phyloP scores from a whole-genome alignment of 1,140 invertebrate species.

The Hypothenemus hampei region DNA sequence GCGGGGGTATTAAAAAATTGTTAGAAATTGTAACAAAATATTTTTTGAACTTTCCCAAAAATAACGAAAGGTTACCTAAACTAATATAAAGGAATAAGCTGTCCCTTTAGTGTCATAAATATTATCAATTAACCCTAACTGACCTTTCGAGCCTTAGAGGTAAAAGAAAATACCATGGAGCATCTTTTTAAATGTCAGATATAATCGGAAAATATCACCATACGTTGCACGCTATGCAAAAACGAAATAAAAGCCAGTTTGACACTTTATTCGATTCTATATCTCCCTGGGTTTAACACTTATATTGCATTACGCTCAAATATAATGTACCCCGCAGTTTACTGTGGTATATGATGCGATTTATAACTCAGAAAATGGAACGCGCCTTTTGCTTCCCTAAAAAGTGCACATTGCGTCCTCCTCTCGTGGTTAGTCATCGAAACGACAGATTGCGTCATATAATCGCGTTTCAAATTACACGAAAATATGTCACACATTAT shows the following conservation, averaged over 20 bases:
- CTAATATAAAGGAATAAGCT: slow-evolving; percentile 38
- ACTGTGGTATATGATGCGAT: slow-evolving; percentile 28
- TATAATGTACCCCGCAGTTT: slow-evolving; percentile 27
- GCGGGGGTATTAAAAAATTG: background rate
- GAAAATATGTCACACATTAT: too few relatives aligned
- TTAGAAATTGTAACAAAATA: background rate
- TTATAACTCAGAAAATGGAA: slow-evolving; percentile 26
- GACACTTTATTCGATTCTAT: slow-evolving; percentile 28
- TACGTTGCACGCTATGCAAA: slow-evolving; percentile 12
- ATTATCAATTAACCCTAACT: slow-evolving; percentile 37
- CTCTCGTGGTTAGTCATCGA: too few relatives aligned
- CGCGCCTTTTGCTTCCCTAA: slow-evolving; percentile 20
- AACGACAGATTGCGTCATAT: too few relatives aligned
- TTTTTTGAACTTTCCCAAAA: too few relatives aligned
- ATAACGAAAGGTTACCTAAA: slow-evolving; percentile 38
- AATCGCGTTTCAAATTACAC: too few relatives aligned
- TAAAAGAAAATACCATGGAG: slow-evolving; percentile 33
- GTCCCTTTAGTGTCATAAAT: slow-evolving; percentile 39
- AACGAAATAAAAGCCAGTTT: slow-evolving; percentile 20
- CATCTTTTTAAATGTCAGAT: slow-evolving; percentile 29
- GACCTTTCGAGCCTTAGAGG: slow-evolving; percentile 39
- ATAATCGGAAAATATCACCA: slow-evolving; percentile 31
- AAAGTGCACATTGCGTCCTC: slow-evolving; percentile 20
- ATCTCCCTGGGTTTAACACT: slow-evolving; percentile 28
- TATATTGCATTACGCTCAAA: slow-evolving; percentile 27